These are phyloP conservation scores for Phasianus colchicus DNA, from an alignment of 2,113 vertebrate genomes.

Conservation along the genomic window DNA sequence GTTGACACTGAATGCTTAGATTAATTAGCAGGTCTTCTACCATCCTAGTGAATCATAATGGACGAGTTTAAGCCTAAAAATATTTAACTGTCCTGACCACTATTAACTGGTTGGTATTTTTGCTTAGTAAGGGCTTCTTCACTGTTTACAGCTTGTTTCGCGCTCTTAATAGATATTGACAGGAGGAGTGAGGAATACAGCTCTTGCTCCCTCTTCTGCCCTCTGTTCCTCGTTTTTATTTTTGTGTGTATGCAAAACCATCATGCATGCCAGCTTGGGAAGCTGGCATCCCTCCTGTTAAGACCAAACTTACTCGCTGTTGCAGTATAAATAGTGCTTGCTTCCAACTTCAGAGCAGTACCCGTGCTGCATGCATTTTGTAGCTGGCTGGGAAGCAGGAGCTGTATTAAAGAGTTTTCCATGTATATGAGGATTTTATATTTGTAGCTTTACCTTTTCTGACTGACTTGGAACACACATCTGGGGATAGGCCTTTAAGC, in stretches of 20 bases:
- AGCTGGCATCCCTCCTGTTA: constrained; percentile 63
- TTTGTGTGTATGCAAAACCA: constrained; percentile 34
- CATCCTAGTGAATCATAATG: background rate
- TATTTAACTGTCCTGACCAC: background rate
- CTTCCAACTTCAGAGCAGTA: constrained; percentile 52
- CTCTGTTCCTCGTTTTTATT: constrained; percentile 53
- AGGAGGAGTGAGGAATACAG: constrained; percentile 48
- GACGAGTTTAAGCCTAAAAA: constrained; percentile 31
- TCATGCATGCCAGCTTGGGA: constrained; percentile 60
- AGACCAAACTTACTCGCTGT: constrained; percentile 57
- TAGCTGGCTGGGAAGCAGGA: background rate
- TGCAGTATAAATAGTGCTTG: constrained; percentile 59
- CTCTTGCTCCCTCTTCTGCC: constrained; percentile 49
- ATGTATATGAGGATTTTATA: background rate
- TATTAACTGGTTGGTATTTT: background rate
- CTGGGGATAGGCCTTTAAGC: background rate
- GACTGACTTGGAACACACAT: background rate
- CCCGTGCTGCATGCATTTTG: background rate
- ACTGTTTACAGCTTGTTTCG: constrained; percentile 48
- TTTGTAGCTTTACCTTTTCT: background rate
- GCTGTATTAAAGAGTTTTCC: background rate
- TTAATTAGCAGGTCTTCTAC: background rate
- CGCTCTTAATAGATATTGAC: background rate
- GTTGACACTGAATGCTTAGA: background rate
- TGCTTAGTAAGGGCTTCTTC: constrained; percentile 25